Evolutionary conservation across 2,797 vertebrate species (phyloP), one percentile per base, ranked within the genome.

Genomic region (Poeciliopsis gracilis): DNA sequence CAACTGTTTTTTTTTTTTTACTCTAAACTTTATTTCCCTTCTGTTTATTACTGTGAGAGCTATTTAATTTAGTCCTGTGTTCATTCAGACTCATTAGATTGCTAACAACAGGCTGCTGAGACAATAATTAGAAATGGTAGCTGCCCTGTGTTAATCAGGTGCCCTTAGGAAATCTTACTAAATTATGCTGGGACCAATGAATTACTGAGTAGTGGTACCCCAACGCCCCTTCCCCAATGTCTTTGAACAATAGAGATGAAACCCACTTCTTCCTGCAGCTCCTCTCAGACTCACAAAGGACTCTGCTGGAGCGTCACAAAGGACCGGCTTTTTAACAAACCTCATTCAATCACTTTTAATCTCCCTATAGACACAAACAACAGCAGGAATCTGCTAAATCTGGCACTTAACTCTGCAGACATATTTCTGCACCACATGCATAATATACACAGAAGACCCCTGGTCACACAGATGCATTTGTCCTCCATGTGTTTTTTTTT

Each of bases 371-470:
- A 85, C 78, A 76, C 66, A 86, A 87, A 93, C 92, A 92, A 87
- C 82, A 73, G 82, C 59, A 87, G 78, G 86, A 90, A 87, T 85
- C 82, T 79, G 77, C 81, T 89, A 89, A 91, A 93, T 91, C 82
- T 86, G 84, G 79, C 55, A 23, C 77, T 75, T 70, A 61, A 71
- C 75, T 82, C 75, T 55, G 38, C 7, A 77, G 88, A 88, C 82
- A 84, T 88, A 86, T 86, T 72, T 78, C 78, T 93, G 90, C 89
- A 83, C 91, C 80, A 92, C 70, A 86, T 91, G 81, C 78, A 88
- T 79, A 89, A 88, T 78, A 75, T 86, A 66, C 70, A 90, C 63
- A 51, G 70, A 67, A 77, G 77, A 67, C 51, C 41, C 79, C 76
- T 43, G 47, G 73, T 78, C 66, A 28, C 59, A 1, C 1, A 71